Evolutionary conservation across 2,888 invertebrate genomes (phyloP).

Genomic region (Marronus borbonicus): DNA sequence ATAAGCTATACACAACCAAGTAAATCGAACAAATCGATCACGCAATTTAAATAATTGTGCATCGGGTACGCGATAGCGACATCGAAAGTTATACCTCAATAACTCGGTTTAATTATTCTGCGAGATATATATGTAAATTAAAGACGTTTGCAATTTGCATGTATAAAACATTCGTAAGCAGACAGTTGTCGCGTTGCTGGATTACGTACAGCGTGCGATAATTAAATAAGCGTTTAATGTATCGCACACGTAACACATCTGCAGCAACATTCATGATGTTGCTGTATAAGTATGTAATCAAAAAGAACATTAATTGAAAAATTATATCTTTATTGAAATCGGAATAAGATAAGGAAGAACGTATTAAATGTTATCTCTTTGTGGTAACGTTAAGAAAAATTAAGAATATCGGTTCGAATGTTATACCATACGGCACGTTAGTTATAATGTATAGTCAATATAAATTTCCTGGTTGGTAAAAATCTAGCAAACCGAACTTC

Average conservation of each 20-base stretch:
- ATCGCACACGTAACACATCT: constrained; percentile 1
- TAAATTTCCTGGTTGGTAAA: no score
- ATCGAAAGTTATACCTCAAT: constrained; percentile 15
- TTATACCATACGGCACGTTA: no score
- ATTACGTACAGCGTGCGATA: constrained; percentile 7
- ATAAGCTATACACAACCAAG: background rate
- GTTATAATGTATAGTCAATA: no score
- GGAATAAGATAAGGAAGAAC: no score
- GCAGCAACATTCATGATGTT: background rate
- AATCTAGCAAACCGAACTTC: no score
- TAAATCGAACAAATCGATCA: constrained; percentile 4
- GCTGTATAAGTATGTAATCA: no score
- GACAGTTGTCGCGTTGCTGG: background rate
- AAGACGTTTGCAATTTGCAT: constrained; percentile 35
- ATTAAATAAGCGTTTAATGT: constrained; percentile 15
- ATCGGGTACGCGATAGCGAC: background rate
- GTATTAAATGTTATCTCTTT: no score
- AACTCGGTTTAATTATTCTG: constrained; percentile 27
- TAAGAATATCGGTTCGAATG: no score
- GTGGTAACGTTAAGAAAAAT: no score
- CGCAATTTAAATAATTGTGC: constrained; percentile 27
- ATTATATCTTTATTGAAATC: no score
- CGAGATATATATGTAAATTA: constrained; percentile 38
- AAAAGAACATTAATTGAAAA: no score
- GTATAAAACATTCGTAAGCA: constrained; percentile 32